phyloP scores from a whole-genome alignment of 2,797 vertebrate genomes.

The Hippocampus kuda region DNA sequence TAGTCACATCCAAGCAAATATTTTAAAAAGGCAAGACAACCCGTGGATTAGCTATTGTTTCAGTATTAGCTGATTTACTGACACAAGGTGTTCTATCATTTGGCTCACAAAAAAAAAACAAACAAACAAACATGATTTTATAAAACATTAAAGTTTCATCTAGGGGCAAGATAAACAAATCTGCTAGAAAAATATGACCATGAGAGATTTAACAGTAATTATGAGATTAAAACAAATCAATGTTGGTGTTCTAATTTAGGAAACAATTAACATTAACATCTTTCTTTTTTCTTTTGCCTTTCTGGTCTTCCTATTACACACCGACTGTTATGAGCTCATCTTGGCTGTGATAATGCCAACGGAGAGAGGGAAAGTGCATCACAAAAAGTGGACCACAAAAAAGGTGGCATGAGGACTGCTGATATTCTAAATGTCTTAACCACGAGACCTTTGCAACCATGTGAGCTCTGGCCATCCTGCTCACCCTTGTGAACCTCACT shows the following conservation, averaged over 20 bases:
- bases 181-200: too few relatives aligned
- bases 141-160: too few relatives aligned
- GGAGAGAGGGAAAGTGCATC: conserved; percentile 1
- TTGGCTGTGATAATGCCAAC: conserved; percentile 4
- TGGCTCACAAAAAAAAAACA: too few relatives aligned
- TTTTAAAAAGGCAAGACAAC: background rate
- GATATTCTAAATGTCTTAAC: conserved; percentile 13
- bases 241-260: too few relatives aligned
- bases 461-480: conserved; percentile 29
- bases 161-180: too few relatives aligned
- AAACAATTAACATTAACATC: too few relatives aligned
- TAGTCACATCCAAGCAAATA: background rate
- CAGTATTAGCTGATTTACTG: background rate
- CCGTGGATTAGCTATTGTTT: background rate
- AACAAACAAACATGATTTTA: too few relatives aligned
- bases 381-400: too few relatives aligned
- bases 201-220: too few relatives aligned
- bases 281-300: background rate
- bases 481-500: conserved; percentile 36
- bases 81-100: background rate
- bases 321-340: background rate
- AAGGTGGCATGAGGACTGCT: background rate
- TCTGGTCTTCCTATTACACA: background rate
- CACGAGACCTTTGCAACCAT: conserved; percentile 30
- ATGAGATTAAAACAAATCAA: too few relatives aligned